These are phyloP conservation scores for Microdon myrmicae DNA, from an alignment of 2,888 invertebrate species.

Conservation along the genomic window DNA sequence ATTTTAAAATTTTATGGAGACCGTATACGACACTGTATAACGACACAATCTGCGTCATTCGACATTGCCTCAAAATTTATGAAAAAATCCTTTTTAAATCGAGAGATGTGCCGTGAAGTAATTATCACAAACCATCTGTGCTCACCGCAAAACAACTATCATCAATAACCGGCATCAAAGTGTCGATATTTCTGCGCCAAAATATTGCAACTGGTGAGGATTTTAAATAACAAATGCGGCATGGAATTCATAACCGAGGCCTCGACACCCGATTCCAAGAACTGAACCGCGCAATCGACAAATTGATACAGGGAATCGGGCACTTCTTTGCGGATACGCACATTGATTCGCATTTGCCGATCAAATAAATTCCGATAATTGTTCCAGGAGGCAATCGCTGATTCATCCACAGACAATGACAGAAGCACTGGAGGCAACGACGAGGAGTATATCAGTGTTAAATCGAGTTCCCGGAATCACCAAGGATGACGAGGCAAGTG, in stretches of 20 bases:
- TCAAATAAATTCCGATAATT: slow-evolving; percentile 37
- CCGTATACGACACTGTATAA: no score
- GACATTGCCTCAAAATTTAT: no score
- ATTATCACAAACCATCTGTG: no score
- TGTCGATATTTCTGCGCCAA: slow-evolving; percentile 21
- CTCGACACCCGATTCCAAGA: no score
- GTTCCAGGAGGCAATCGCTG: slow-evolving; percentile 10
- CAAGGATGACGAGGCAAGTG: slow-evolving; percentile 22
- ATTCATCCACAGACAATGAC: slow-evolving; percentile 18
- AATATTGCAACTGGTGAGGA: slow-evolving; percentile 16
- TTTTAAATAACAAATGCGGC: slow-evolving; percentile 36
- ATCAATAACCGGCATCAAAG: slow-evolving; percentile 23
- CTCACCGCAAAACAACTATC: slow-evolving; percentile 35
- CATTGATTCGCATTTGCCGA: slow-evolving; percentile 11
- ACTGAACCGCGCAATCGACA: not conserved
- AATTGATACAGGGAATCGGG: no score
- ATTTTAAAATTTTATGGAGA: no score
- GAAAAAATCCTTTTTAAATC: slow-evolving; percentile 4
- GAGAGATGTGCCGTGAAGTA: slow-evolving; percentile 9
- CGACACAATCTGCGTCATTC: no score
- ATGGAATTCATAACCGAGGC: slow-evolving; percentile 32
- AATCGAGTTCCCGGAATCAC: slow-evolving; percentile 37
- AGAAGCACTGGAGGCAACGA: slow-evolving; percentile 2
- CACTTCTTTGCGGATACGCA: not conserved
- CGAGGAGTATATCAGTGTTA: no score